A percentile compares a stretch with the other conserved stretches of the same genome.
Evolutionary conservation across 2,113 vertebrate species (phyloP).

Genomic region (Myrmecobius fasciatus): DNA sequence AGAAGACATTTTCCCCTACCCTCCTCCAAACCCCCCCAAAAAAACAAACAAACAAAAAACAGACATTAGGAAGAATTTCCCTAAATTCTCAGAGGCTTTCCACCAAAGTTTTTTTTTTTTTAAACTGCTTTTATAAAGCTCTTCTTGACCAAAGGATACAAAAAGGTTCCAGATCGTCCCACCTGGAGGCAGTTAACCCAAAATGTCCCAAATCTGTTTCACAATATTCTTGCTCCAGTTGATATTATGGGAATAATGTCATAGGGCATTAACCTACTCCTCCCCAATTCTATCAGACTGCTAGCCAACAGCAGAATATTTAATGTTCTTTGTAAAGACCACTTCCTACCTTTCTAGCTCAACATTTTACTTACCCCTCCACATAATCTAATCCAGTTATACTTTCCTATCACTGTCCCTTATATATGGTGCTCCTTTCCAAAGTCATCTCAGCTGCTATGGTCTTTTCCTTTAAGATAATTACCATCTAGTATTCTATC

Average conservation of each 20-base stretch:
- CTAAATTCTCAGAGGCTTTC: not conserved
- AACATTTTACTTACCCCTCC: too few relatives aligned
- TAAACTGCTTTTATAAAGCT: not conserved
- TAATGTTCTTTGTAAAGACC: not conserved
- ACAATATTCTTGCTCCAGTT: not conserved
- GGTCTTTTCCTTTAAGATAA: not conserved
- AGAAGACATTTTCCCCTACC: not conserved
- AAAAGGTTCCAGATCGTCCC: not conserved
- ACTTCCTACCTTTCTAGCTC: not conserved
- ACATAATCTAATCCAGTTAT: not conserved
- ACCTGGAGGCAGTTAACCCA: too few relatives aligned
- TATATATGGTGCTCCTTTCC: not conserved
- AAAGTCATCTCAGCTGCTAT: not conserved
- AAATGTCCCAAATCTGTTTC: not conserved
- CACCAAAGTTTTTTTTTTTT: not conserved
- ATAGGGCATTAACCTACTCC: not conserved
- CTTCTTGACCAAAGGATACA: not conserved
- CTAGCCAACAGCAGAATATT: not conserved
- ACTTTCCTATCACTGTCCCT: not conserved
- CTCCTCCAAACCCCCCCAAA: too few relatives aligned
- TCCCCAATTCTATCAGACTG: not conserved
- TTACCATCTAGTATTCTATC: too few relatives aligned
- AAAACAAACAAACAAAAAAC: not conserved
- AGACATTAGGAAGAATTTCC: not conserved
- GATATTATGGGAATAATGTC: too few relatives aligned